Evolutionary conservation across 2,113 vertebrate genomes (phyloP).

Genomic region (Cranoglanis bouderius): DNA sequence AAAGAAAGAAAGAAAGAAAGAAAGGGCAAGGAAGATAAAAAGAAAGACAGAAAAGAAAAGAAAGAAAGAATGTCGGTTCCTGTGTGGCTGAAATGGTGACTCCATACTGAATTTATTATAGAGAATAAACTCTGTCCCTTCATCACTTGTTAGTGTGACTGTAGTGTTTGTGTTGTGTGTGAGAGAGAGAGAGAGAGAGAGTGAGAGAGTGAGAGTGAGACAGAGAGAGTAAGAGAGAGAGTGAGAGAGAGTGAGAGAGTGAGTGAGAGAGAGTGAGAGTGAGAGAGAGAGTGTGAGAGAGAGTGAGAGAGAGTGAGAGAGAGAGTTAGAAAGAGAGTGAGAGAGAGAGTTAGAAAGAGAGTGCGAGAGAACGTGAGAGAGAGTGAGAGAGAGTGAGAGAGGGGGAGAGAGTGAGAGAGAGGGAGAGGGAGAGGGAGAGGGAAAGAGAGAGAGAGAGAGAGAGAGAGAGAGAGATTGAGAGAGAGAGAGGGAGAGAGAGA

Average conservation of each 20-base stretch:
- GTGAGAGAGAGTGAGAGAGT: not conserved
- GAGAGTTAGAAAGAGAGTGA: too few relatives aligned
- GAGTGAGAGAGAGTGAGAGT: too few relatives aligned
- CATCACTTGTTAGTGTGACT: not conserved
- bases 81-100: not conserved
- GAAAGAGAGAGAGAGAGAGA: not conserved
- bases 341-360: not conserved
- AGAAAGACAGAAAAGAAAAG: not conserved
- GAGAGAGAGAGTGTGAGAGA: too few relatives aligned
- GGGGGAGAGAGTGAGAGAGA: not conserved
- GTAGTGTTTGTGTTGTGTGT: not conserved
- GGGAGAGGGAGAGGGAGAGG: not conserved
- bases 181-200: not conserved
- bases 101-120: not conserved
- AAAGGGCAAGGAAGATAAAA: not conserved
- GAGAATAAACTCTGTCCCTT: not conserved
- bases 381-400: not conserved
- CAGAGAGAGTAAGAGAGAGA: not conserved
- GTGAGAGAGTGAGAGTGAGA: not conserved
- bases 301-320: too few relatives aligned
- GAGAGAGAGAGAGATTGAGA: too few relatives aligned
- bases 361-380: not conserved
- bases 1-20: not conserved
- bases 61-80: not conserved
- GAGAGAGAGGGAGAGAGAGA: too few relatives aligned